Evolutionary conservation across 1,140 invertebrate genomes (phyloP).

Genomic region (Delia radicum): DNA sequence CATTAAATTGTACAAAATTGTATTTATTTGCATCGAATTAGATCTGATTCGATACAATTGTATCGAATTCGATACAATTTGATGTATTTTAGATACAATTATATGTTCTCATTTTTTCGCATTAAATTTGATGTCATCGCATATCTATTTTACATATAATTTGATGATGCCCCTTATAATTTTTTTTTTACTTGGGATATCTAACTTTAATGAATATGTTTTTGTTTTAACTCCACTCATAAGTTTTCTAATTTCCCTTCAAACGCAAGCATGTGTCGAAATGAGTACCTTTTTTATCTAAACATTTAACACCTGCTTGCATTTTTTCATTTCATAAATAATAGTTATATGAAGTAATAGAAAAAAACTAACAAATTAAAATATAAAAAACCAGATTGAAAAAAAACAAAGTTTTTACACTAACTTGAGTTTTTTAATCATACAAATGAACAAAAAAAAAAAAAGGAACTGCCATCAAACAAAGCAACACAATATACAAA

Average conservation of each 20-base stretch:
- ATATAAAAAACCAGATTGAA: neutral
- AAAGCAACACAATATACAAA: neutral
- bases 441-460: neutral
- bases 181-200: too few species aligned
- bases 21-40: too few species aligned
- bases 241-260: neutral
- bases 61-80: too few species aligned
- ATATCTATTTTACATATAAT: too few species aligned
- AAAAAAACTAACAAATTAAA: neutral
- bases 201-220: too few species aligned
- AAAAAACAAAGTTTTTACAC: neutral
- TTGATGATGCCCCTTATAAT: too few species aligned
- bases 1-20: too few species aligned
- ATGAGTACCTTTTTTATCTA: neutral
- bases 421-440: neutral
- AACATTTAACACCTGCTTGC: neutral
- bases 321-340: neutral
- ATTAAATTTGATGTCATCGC: too few species aligned
- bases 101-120: too few species aligned
- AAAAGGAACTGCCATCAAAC: neutral
- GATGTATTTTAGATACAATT: too few species aligned
- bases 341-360: neutral
- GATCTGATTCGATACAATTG: too few species aligned
- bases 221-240: neutral
- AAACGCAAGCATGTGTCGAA: neutral